Conservation (phyloP, 37 sponge, comb jelly and placozoan genomes). For the Beroe ovata region DNA sequence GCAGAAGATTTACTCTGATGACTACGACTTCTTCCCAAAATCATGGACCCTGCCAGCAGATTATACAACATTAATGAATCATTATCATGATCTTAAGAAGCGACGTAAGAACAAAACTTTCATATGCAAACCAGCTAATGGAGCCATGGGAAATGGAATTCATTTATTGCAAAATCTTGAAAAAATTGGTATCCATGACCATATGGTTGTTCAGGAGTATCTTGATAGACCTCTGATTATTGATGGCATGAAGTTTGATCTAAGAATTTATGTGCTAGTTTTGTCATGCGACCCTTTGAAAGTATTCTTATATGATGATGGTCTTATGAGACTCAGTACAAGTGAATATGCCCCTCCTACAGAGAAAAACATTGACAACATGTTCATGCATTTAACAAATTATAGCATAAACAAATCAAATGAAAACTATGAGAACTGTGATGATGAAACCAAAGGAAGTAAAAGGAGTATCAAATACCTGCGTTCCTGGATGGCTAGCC, state of each 20-base stretch:
- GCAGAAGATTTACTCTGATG: slow-evolving; percentile 70
- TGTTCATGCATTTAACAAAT: slow-evolving; percentile 92
- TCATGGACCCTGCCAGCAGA: slow-evolving; percentile 88
- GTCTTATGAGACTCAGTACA: slow-evolving; percentile 73
- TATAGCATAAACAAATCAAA: slow-evolving; percentile 93
- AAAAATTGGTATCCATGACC: slow-evolving; percentile 49
- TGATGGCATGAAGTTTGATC: slow-evolving; percentile 63
- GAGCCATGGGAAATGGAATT: slow-evolving; percentile 87
- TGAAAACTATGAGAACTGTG: slow-evolving; percentile 73
- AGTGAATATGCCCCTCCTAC: slow-evolving; percentile 71
- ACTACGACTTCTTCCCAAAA: slow-evolving; percentile 77
- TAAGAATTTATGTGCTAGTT: slow-evolving; percentile 47
- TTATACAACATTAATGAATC: slow-evolving; percentile 67
- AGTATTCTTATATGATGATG: slow-evolving; percentile 61
- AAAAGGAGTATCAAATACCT: slow-evolving; percentile 82
- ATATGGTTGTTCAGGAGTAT: slow-evolving; percentile 85
- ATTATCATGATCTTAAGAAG: slow-evolving; percentile 68
- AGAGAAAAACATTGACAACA: slow-evolving; percentile 73
- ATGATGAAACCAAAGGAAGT: slow-evolving; percentile 75
- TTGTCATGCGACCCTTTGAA: slow-evolving; percentile 42
- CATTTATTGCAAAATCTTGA: slow-evolving; percentile 71
- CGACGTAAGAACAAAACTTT: slow-evolving; percentile 70
- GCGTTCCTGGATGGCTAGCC: slow-evolving; percentile 75
- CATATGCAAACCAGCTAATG: slow-evolving; percentile 84
- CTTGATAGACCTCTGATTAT: slow-evolving; percentile 69